Percentiles rank a stretch among this genome's conserved stretches.
Conservation (phyloP, 2,113 vertebrate genomes). For the Plotosus lineatus region DNA sequence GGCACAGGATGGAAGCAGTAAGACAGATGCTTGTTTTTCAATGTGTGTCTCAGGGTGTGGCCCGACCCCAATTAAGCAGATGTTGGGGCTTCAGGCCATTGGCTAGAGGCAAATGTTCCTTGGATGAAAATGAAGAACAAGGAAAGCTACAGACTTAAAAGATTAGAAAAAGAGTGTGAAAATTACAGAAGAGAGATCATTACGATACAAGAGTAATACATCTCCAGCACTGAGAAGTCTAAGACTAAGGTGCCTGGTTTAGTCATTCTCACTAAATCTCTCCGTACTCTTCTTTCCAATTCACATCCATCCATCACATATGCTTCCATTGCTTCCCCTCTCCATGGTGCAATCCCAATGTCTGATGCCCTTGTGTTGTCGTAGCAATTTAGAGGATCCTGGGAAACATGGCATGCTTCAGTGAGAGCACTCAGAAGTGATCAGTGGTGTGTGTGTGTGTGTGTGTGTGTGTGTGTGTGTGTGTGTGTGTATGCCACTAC, state of each 20-base stretch:
- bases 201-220: too few relatives aligned
- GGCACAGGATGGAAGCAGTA: slow-evolving; percentile 7
- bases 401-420: slow-evolving; percentile 48
- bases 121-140: background rate
- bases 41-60: slow-evolving; percentile 14
- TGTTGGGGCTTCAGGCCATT: slow-evolving; percentile 38
- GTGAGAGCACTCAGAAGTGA: slow-evolving; percentile 42
- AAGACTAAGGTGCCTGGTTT: background rate
- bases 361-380: slow-evolving; percentile 44
- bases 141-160: background rate
- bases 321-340: slow-evolving; percentile 22
- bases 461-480: slow-evolving; percentile 22
- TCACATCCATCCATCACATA: slow-evolving; percentile 13
- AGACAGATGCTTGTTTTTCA: slow-evolving; percentile 14
- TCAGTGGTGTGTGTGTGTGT: slow-evolving; percentile 27
- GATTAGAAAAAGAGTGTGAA: background rate
- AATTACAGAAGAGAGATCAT: slow-evolving; percentile 36
- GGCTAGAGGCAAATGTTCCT: slow-evolving; percentile 33
- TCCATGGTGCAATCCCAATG: slow-evolving; percentile 37
- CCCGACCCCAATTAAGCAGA: slow-evolving; percentile 42
- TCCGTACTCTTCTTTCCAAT: too few relatives aligned
- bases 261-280: slow-evolving; percentile 30
- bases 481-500: background rate
- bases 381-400: slow-evolving; percentile 43
- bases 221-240: background rate